These are phyloP conservation scores for Nomada fabriciana DNA, from an alignment of 2,888 invertebrate genomes.

Conservation along the genomic window DNA sequence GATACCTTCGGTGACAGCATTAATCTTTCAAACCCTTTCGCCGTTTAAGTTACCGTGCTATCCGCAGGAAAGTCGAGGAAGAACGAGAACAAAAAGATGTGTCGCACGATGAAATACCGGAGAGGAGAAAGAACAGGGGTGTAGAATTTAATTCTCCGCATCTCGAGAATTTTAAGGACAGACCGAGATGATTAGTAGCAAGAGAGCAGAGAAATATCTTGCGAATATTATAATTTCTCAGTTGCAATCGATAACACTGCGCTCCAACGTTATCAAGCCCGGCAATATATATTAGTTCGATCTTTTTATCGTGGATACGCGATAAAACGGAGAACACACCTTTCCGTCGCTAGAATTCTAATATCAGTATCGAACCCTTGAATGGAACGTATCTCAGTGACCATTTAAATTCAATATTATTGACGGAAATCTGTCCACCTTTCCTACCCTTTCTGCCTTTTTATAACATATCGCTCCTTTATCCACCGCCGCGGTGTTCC, in stretches of 20 bases:
- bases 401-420: neutral
- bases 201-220: neutral
- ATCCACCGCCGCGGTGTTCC: neutral
- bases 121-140: neutral
- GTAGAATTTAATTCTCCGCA: constrained; percentile 6
- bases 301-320: neutral
- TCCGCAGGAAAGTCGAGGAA: neutral
- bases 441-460: neutral
- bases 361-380: neutral
- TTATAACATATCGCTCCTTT: neutral
- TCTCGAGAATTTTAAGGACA: constrained; percentile 7
- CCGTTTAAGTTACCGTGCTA: constrained; percentile 22
- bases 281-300: neutral
- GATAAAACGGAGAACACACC: too few relatives aligned
- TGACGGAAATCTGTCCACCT: neutral
- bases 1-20: constrained; percentile 48
- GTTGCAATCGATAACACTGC: neutral
- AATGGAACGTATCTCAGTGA: neutral
- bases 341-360: constrained; percentile 27
- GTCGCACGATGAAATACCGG: constrained; percentile 1
- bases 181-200: constrained; percentile 2
- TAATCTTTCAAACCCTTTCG: constrained; percentile 50
- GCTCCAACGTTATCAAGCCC: too few relatives aligned
- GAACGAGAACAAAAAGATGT: constrained; percentile 20
- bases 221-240: constrained; percentile 4